Evolutionary conservation across 2,113 vertebrate genomes (phyloP), one percentile per base, ranked within the genome.

Genomic region (Forbesichthys agassizii): DNA sequence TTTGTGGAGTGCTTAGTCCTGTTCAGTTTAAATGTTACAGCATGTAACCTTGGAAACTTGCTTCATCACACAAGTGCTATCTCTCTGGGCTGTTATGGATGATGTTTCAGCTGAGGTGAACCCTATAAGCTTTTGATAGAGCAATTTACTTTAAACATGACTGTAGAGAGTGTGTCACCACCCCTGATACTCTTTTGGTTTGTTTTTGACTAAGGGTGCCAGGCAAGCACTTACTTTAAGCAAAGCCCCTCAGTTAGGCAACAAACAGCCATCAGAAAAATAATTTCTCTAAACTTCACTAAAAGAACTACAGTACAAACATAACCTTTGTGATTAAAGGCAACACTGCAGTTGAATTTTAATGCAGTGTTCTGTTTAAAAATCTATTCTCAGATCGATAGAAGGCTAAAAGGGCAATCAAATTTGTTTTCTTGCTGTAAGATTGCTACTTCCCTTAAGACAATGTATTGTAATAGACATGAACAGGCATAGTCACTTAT

Each of bases 121-220:
- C 53, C 67, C 59, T 52, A 61, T 68, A 42, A 75, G 61, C 12
- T 70, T 80, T 72, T 74, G 77, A 73, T 74, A 33, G 71, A 68
- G 54, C 79, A 79, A 86, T 83, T 84, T 78, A 80, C 74, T 82
- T 86, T 73, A 86, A 74, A 88, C 75, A 70, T 87, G 33, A 51
- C 54, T 49, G 48, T 60, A 73, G 72, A 69, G 3, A 52, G 13
- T 11, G 49, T 14, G 9, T 52, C 49, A 52, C 49, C 11, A 7
- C 1, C 11, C 49, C 49, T 52, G 2, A 12, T 52, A 14, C 11
- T 52, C 11, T 14, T 52, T 11, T 52, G 13, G 11, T 52, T 52
- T 4, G 11, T 14, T 52, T 52, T 52, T 52, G 49, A 52, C 11
- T 52, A 52, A 52, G 11, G 49, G 9, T 9, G 49, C 11, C 36